Evolutionary conservation across 1,140 invertebrate genomes (phyloP).

Genomic region (Drosophila ogumai): DNA sequence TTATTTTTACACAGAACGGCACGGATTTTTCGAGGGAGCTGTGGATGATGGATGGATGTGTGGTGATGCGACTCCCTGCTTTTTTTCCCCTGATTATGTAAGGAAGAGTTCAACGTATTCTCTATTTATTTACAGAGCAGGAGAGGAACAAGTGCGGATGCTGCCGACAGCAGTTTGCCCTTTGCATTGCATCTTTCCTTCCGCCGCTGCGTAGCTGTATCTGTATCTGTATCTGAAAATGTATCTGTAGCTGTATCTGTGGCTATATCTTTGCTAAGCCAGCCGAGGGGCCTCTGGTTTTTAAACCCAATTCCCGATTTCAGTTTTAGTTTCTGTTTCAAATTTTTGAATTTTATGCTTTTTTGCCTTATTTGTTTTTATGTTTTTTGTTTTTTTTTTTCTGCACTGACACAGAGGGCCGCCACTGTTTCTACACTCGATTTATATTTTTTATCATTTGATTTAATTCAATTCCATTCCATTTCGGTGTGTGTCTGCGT

Average conservation of each 20-base stretch:
- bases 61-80: not conserved
- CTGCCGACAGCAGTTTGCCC: conserved; percentile 9
- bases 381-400: conserved; percentile 34
- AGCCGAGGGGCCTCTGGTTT: conserved; percentile 12
- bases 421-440: conserved; percentile 80
- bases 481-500: conserved; percentile 67
- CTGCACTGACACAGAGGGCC: conserved; percentile 65
- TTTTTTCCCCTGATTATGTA: conserved; percentile 47
- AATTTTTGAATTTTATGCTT: conserved; percentile 7
- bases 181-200: conserved; percentile 24
- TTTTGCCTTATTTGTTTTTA: not conserved
- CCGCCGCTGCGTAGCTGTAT: conserved; percentile 22
- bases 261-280: conserved; percentile 12
- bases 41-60: conserved; percentile 1
- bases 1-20: conserved; percentile 32
- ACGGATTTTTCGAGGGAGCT: conserved; percentile 21
- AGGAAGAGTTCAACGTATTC: conserved; percentile 68
- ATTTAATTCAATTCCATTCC: conserved; percentile 82
- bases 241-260: conserved; percentile 24
- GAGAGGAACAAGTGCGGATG: conserved; percentile 57
- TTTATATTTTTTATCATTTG: conserved; percentile 84
- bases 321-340: conserved; percentile 27
- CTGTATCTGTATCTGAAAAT: conserved; percentile 26
- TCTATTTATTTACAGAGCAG: conserved; percentile 64
- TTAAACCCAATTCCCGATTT: conserved; percentile 4